These are phyloP conservation scores for zebrafish (Danio rerio) DNA, from an alignment of 2,113 vertebrate species.

Conservation along the genomic window DNA sequence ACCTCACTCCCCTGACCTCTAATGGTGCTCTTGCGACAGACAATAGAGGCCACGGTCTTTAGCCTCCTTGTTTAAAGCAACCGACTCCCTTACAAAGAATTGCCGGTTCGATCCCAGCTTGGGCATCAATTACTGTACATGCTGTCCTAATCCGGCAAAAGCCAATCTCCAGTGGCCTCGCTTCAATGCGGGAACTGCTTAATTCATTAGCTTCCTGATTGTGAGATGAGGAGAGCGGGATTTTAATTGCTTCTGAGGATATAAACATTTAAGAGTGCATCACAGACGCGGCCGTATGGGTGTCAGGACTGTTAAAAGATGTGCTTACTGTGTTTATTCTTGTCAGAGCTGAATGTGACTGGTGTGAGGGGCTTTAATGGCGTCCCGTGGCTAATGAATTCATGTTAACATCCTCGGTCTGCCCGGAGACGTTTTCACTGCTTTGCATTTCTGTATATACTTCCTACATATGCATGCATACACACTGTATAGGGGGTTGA, in stretches of 20 bases:
- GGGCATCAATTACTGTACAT: not conserved
- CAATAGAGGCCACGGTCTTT: too few species aligned
- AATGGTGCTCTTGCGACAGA: too few species aligned
- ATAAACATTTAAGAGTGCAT: constrained; percentile 57
- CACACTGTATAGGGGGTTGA: too few species aligned
- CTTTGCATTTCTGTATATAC: not conserved
- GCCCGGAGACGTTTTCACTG: constrained; percentile 18
- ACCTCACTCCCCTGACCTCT: too few species aligned
- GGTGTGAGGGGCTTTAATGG: constrained; percentile 30
- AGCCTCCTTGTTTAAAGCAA: too few species aligned
- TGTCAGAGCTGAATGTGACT: constrained; percentile 43
- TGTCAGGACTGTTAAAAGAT: constrained; percentile 54
- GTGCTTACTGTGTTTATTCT: constrained; percentile 43
- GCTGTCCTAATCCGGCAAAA: constrained; percentile 8
- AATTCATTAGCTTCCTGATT: constrained; percentile 39
- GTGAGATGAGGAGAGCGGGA: not conserved
- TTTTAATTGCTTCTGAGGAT: constrained; percentile 47
- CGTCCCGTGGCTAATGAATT: constrained; percentile 28
- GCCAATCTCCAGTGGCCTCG: constrained; percentile 1
- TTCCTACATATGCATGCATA: not conserved
- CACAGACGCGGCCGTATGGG: constrained; percentile 38
- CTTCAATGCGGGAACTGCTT: constrained; percentile 34
- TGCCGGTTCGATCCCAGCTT: not conserved
- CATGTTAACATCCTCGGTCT: constrained; percentile 38
- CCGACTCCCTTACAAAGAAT: too few species aligned